phyloP scores from a whole-genome alignment of 2,113 vertebrate genomes.

The Corapipo altera region DNA sequence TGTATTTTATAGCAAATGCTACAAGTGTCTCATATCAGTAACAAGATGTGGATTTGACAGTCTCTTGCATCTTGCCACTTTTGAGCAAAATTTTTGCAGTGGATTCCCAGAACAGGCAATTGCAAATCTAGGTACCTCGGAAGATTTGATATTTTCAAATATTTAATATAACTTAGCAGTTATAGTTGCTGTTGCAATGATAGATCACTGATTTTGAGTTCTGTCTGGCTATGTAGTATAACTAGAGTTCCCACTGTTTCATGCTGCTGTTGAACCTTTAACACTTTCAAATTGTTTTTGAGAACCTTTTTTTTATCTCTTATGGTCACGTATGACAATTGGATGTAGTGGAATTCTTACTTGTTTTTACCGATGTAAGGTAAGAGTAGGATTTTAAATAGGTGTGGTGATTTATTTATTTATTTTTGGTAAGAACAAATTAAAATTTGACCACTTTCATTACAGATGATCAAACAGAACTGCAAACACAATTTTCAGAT shows the following conservation, averaged over 20 bases:
- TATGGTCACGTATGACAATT: neutral
- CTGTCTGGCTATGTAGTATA: neutral
- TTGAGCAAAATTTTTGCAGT: neutral
- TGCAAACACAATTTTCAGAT: slow-evolving; percentile 60
- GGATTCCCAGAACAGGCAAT: neutral
- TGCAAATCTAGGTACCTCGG: neutral
- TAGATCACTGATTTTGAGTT: neutral
- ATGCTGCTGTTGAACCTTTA: neutral
- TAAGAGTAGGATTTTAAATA: neutral
- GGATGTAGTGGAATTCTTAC: neutral
- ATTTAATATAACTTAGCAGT: neutral
- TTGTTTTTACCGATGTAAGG: neutral
- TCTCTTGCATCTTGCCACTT: neutral
- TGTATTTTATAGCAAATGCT: neutral
- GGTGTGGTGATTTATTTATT: neutral
- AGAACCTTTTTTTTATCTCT: neutral
- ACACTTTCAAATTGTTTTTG: neutral
- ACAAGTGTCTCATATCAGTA: neutral
- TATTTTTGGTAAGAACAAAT: slow-evolving; percentile 3
- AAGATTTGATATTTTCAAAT: neutral
- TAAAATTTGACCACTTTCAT: slow-evolving; percentile 48
- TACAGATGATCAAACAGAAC: slow-evolving; percentile 57
- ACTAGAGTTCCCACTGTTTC: neutral
- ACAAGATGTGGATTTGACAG: neutral
- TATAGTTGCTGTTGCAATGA: neutral